Evolutionary conservation across 2,113 vertebrate genomes (phyloP).

Genomic region (Thamnaconus septentrionalis): DNA sequence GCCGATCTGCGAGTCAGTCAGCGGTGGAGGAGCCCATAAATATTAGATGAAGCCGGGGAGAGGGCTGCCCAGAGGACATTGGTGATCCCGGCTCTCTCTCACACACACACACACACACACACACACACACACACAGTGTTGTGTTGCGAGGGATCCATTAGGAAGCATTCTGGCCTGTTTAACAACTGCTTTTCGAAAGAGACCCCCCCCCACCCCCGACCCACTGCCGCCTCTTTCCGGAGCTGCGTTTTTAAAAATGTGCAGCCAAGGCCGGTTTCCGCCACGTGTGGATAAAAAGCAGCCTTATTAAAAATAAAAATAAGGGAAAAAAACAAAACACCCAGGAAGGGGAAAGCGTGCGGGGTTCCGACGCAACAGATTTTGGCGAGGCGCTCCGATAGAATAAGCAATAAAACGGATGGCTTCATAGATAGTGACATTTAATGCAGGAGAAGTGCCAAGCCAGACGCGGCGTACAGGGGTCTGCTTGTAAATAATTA

Average conservation of each 20-base stretch:
- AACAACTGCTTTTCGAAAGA: neutral
- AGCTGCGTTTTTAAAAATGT: too few relatives aligned
- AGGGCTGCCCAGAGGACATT: constrained; percentile 58
- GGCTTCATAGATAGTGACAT: constrained; percentile 81
- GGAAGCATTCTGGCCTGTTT: constrained; percentile 18
- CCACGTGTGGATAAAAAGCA: too few relatives aligned
- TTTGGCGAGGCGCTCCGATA: constrained; percentile 41
- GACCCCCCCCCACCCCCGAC: too few relatives aligned
- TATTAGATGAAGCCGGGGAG: constrained; percentile 65
- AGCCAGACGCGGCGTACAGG: constrained; percentile 76
- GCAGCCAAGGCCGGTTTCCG: too few relatives aligned
- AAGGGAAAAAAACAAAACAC: too few relatives aligned
- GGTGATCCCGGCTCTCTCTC: constrained; percentile 38
- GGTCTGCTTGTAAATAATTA: constrained; percentile 82
- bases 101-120: too few relatives aligned
- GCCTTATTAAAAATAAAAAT: too few relatives aligned
- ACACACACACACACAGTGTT: constrained; percentile 28
- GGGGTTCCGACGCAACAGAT: constrained; percentile 41
- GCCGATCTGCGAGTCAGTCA: constrained; percentile 32
- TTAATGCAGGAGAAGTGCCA: constrained; percentile 80
- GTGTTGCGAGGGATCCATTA: constrained; percentile 18
- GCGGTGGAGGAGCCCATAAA: constrained; percentile 56
- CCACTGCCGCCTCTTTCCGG: too few relatives aligned
- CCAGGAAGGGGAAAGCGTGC: constrained; percentile 2
- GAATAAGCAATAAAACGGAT: constrained; percentile 75